Conservation (phyloP, 2,797 vertebrate genomes). For the Streptopelia turtur region DNA sequence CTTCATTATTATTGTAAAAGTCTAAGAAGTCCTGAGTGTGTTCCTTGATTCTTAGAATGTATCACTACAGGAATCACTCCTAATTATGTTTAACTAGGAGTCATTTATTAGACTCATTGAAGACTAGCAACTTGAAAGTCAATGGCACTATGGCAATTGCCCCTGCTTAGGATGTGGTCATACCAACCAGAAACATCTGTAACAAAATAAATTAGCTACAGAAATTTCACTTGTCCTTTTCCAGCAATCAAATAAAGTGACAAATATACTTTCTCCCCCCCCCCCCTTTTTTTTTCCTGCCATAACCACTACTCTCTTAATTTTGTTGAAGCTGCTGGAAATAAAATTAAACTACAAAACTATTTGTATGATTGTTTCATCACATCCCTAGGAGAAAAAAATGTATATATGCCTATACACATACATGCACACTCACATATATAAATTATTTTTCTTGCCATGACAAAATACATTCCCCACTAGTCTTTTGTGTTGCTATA, state of each 20-base stretch:
- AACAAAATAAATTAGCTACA: background rate
- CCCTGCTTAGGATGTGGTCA: background rate
- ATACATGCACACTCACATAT: background rate
- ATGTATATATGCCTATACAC: background rate
- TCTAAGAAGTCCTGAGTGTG: background rate
- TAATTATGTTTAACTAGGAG: background rate
- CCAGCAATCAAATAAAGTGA: background rate
- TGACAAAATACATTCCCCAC: background rate
- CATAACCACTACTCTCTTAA: background rate
- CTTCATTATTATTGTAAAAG: background rate
- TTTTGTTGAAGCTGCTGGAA: background rate
- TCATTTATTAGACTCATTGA: background rate
- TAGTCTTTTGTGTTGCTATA: background rate
- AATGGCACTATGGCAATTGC: background rate
- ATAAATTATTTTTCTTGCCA: background rate
- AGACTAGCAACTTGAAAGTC: background rate
- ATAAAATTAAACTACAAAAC: background rate
- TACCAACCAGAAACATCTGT: background rate
- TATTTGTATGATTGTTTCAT: background rate
- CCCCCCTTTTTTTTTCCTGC: background rate
- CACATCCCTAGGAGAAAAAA: background rate
- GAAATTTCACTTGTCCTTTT: background rate
- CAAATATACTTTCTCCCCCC: background rate
- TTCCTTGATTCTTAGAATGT: constrained; percentile 2
- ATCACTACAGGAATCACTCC: background rate